Conservation (phyloP, 2,113 vertebrate genomes). For the Serinus canaria region DNA sequence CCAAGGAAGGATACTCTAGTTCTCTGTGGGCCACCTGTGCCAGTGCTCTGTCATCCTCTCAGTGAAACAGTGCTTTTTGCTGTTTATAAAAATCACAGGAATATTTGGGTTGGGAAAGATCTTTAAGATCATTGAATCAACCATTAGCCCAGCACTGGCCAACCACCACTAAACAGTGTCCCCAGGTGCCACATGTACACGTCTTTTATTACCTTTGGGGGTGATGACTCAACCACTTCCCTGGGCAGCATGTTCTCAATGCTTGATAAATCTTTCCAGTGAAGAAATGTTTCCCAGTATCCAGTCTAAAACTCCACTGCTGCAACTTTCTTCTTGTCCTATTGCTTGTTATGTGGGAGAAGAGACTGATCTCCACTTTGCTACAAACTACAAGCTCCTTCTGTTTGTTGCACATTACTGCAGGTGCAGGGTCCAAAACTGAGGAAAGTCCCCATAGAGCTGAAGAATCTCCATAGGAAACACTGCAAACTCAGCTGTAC, state of each 20-base stretch:
- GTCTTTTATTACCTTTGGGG: background rate
- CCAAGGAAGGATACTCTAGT: background rate
- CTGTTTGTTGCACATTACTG: background rate
- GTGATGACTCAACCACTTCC: background rate
- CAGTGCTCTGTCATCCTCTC: background rate
- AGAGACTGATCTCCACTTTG: background rate
- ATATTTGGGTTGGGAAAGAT: background rate
- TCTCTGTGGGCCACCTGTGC: background rate
- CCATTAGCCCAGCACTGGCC: background rate
- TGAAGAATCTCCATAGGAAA: background rate
- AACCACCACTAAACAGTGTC: background rate
- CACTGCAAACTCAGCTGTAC: background rate
- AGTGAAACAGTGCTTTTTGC: background rate
- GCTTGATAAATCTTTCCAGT: background rate
- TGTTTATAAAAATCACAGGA: background rate
- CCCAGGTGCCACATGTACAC: too few species aligned
- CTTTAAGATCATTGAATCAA: background rate
- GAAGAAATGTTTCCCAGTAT: background rate
- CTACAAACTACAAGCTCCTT: background rate
- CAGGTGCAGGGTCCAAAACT: background rate
- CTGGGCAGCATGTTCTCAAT: background rate
- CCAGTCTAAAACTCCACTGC: background rate
- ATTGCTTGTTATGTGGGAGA: accelerated
- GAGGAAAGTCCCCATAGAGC: background rate
- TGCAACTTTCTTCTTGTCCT: background rate